These are phyloP conservation scores for Daboia siamensis DNA, from an alignment of 2,113 vertebrate genomes.

Conservation along the genomic window DNA sequence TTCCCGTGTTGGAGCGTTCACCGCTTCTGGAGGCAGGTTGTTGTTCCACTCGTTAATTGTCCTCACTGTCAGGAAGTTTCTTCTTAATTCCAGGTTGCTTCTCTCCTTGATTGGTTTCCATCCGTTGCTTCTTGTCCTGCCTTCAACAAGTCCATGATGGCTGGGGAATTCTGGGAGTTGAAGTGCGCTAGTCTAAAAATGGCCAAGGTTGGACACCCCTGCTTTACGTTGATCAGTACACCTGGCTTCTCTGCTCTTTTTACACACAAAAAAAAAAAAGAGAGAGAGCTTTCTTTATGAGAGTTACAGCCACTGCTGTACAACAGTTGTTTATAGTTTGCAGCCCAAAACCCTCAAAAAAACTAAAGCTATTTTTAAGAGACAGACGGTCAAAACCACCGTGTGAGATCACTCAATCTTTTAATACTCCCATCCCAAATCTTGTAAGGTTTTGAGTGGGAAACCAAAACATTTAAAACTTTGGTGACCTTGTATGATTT, in stretches of 20 bases:
- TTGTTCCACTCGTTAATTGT: no score
- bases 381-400: not conserved
- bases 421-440: not conserved
- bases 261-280: not conserved
- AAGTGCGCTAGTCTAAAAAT: not conserved
- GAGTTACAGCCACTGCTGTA: not conserved
- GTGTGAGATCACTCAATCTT: not conserved
- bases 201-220: not conserved
- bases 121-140: no score
- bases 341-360: not conserved
- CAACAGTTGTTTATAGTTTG: not conserved
- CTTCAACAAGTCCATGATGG: not conserved
- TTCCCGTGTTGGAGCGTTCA: no score
- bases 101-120: no score
- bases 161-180: not conserved
- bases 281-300: not conserved
- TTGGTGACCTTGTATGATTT: not conserved
- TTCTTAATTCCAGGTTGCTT: no score
- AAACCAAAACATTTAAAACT: not conserved
- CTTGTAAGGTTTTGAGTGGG: not conserved
- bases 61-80: no score
- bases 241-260: not conserved
- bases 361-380: not conserved
- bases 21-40: no score
- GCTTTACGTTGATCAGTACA: not conserved